Percentiles rank a stretch among this genome's conserved stretches.
phyloP scores from a whole-genome alignment of 92 coral and sea anemone genomes.

The Umimayanthus chanpuru region DNA sequence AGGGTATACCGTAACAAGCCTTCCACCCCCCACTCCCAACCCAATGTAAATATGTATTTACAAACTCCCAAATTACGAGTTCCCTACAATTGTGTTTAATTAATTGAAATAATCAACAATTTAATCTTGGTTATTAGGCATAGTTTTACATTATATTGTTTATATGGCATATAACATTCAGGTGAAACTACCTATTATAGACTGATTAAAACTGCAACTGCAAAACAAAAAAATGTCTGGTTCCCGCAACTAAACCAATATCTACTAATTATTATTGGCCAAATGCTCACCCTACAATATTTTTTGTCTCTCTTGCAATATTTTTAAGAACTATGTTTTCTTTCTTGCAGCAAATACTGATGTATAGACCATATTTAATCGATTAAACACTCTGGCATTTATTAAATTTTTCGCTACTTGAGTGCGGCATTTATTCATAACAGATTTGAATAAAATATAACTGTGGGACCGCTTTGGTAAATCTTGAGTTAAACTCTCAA shows the following conservation, averaged over 20 bases:
- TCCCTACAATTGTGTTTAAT: slow-evolving; percentile 13
- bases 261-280: slow-evolving; percentile 16
- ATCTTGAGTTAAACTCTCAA: too few relatives aligned
- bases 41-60: slow-evolving; percentile 9
- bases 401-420: too few relatives aligned
- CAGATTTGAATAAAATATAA: too few relatives aligned
- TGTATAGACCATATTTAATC: slow-evolving; percentile 20
- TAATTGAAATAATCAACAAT: slow-evolving; percentile 21
- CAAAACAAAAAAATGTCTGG: slow-evolving; percentile 28
- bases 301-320: too few relatives aligned
- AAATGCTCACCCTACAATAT: background rate
- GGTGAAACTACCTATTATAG: slow-evolving; percentile 13
- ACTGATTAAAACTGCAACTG: slow-evolving; percentile 27
- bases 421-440: too few relatives aligned
- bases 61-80: slow-evolving; percentile 30
- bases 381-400: too few relatives aligned
- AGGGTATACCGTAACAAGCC: slow-evolving; percentile 20
- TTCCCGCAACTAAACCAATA: slow-evolving; percentile 19
- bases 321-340: background rate
- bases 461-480: too few relatives aligned
- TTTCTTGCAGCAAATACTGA: slow-evolving; percentile 25
- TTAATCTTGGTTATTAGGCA: slow-evolving; percentile 14
- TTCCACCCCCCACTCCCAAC: background rate
- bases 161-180: background rate
- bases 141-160: slow-evolving; percentile 16